Conservation (phyloP, 1,140 invertebrate genomes). For the Drosophila orosa region DNA sequence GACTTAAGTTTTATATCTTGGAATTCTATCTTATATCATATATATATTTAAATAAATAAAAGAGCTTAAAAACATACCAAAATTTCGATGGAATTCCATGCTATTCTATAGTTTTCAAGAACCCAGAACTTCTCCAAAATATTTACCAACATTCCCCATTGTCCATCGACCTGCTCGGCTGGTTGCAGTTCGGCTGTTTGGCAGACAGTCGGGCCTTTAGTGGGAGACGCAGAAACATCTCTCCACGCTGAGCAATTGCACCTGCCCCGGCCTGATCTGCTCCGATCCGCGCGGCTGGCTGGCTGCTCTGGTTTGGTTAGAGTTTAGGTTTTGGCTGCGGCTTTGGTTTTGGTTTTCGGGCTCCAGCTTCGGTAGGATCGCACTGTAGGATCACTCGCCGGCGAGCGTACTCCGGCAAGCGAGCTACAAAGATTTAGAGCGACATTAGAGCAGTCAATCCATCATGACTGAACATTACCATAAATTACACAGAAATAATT, state of each 20-base stretch:
- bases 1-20: too few species aligned
- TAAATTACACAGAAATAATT: slow-evolving; percentile 85
- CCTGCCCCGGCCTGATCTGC: slow-evolving; percentile 63
- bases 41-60: too few species aligned
- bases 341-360: slow-evolving; percentile 41
- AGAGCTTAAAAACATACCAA: not conserved
- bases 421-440: slow-evolving; percentile 83
- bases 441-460: slow-evolving; percentile 85
- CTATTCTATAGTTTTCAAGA: not conserved
- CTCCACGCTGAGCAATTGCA: slow-evolving; percentile 68
- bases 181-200: slow-evolving; percentile 41
- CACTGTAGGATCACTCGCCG: slow-evolving; percentile 36
- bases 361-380: slow-evolving; percentile 25
- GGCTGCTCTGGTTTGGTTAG: slow-evolving; percentile 52
- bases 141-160: slow-evolving; percentile 21
- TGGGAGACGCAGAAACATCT: slow-evolving; percentile 62
- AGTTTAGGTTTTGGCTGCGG: slow-evolving; percentile 13
- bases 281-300: slow-evolving; percentile 15
- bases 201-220: slow-evolving; percentile 58
- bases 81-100: too few species aligned
- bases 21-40: too few species aligned
- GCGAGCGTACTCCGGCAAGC: slow-evolving; percentile 58
- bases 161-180: slow-evolving; percentile 50
- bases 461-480: slow-evolving; percentile 84
- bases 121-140: not conserved